These are phyloP conservation scores for Encarsia formosa DNA, from an alignment of 2,888 invertebrate species.

Conservation along the genomic window DNA sequence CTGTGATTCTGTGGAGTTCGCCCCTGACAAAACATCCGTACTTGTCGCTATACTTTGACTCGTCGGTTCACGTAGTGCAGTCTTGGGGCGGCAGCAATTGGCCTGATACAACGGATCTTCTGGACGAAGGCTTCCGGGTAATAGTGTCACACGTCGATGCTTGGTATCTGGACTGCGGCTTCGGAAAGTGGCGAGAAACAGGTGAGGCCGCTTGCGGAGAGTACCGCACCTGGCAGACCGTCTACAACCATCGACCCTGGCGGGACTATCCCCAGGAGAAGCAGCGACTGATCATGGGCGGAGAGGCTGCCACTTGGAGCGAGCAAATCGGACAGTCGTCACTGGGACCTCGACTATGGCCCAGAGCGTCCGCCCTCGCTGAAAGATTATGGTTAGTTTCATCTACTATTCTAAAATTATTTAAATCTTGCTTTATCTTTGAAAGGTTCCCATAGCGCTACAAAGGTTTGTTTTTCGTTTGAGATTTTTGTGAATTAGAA, in stretches of 20 bases:
- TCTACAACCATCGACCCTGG: slow-evolving; percentile 82
- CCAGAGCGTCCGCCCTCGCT: slow-evolving; percentile 74
- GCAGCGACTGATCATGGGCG: slow-evolving; percentile 60
- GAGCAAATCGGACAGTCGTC: slow-evolving; percentile 75
- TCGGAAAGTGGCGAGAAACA: slow-evolving; percentile 78
- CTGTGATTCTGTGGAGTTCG: slow-evolving; percentile 72
- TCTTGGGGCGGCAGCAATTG: slow-evolving; percentile 80
- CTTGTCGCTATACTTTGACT: slow-evolving; percentile 63
- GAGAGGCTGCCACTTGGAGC: slow-evolving; percentile 80
- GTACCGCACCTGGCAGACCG: slow-evolving; percentile 81
- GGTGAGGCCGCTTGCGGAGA: slow-evolving; percentile 84
- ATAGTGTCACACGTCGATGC: slow-evolving; percentile 83
- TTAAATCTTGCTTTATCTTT: background rate
- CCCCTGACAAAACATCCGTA: slow-evolving; percentile 71
- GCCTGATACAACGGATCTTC: slow-evolving; percentile 72
- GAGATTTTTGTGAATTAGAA: too few relatives aligned
- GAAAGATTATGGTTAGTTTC: slow-evolving; percentile 68
- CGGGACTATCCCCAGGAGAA: slow-evolving; percentile 47
- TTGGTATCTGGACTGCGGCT: slow-evolving; percentile 85
- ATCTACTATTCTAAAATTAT: too few relatives aligned
- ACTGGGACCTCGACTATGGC: slow-evolving; percentile 78
- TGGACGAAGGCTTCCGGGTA: slow-evolving; percentile 72
- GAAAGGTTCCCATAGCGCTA: too few relatives aligned
- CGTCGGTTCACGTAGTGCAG: slow-evolving; percentile 72
- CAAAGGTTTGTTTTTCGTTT: too few relatives aligned